Evolutionary conservation across 1,140 invertebrate genomes (phyloP).

Genomic region (Cyphomyrmex costatus): DNA sequence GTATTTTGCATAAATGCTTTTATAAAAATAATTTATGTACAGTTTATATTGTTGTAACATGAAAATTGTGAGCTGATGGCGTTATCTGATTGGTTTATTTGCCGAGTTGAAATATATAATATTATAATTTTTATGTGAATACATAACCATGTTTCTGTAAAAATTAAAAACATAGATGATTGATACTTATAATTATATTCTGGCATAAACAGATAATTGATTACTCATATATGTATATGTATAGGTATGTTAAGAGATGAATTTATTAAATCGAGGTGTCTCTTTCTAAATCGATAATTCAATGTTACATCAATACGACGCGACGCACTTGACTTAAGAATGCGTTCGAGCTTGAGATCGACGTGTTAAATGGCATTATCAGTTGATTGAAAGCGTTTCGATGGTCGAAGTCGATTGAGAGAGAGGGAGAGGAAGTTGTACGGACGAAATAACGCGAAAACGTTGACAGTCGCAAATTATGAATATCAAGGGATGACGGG

Average conservation of each 20-base stretch:
- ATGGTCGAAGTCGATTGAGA: conserved; percentile 38
- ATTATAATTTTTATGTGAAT: too few species aligned
- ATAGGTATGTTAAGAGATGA: neutral
- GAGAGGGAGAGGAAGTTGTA: neutral
- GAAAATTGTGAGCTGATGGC: too few species aligned
- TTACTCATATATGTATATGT: neutral
- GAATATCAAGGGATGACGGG: neutral
- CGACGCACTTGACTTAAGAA: conserved; percentile 5
- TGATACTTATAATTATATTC: neutral
- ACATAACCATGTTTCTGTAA: too few species aligned
- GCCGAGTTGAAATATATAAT: too few species aligned
- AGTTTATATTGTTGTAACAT: too few species aligned
- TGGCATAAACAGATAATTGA: conserved; percentile 25
- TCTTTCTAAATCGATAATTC: neutral
- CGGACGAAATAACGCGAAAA: conserved; percentile 53
- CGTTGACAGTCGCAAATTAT: conserved; percentile 18
- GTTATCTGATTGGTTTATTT: too few species aligned
- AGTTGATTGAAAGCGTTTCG: conserved; percentile 10
- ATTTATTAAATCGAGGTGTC: conserved; percentile 38
- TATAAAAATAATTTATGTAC: too few species aligned
- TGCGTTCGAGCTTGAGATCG: conserved; percentile 33
- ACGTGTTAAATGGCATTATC: conserved; percentile 52
- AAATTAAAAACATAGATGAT: neutral
- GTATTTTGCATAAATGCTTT: too few species aligned
- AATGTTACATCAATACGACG: conserved; percentile 32